A percentile compares a stretch with the other conserved stretches of the same genome.
These are phyloP conservation scores for Pseudotriccus pelzelni DNA, from an alignment of 2,797 vertebrate genomes.

Conservation along the genomic window DNA sequence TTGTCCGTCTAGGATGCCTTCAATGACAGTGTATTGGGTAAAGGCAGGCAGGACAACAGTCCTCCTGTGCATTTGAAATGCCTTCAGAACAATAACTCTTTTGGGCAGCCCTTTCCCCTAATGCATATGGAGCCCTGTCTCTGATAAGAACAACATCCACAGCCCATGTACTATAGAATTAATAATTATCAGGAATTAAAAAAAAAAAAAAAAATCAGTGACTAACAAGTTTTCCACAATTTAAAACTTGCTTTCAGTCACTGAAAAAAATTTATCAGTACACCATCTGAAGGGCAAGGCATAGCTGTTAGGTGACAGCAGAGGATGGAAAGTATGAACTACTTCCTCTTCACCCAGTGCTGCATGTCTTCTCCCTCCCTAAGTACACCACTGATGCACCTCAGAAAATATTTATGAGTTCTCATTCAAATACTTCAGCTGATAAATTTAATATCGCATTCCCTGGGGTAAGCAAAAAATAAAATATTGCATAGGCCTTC, in stretches of 20 bases:
- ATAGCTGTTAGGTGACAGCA: background rate
- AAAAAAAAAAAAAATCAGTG: background rate
- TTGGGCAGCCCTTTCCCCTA: background rate
- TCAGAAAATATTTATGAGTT: constrained; percentile 70
- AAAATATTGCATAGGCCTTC: constrained; percentile 59
- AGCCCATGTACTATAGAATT: background rate
- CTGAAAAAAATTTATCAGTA: background rate
- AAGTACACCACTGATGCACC: constrained; percentile 13
- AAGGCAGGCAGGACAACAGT: background rate
- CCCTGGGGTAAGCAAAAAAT: constrained; percentile 61
- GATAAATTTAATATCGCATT: constrained; percentile 72
- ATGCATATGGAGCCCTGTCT: background rate
- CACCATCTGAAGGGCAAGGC: background rate
- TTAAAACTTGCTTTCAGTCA: background rate
- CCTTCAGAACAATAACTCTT: background rate
- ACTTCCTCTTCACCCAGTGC: background rate
- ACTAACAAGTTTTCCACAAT: background rate
- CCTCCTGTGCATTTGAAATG: background rate
- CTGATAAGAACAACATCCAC: background rate
- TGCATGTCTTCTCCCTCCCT: background rate
- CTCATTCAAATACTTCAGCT: constrained; percentile 61
- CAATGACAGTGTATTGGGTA: background rate
- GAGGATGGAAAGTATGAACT: background rate
- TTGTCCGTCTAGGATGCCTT: background rate
- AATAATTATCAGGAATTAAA: background rate